Evolutionary conservation across 1,140 invertebrate genomes (phyloP), one percentile per base, ranked within the genome.

Genomic region (Drosophila mayri): DNA sequence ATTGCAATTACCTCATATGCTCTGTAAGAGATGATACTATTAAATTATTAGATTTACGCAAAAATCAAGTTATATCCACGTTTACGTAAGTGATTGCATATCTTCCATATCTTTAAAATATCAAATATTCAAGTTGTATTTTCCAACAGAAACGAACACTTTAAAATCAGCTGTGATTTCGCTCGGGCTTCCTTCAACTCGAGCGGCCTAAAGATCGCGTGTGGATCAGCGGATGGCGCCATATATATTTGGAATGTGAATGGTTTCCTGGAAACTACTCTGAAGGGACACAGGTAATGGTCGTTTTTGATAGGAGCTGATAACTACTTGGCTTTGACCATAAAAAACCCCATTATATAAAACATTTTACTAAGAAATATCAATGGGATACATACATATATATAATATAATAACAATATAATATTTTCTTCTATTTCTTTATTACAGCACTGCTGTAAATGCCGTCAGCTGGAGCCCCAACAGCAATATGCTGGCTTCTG

Each of bases 121-220:
- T 32, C 2, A 12, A 18, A 12, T 18, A 32, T 8, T 32, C 0
- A 32, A 9, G 10, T 7, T 32, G 12, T 18, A 40, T 37, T 66
- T 62, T 81, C 81, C 94, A 94, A 32, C 93, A 99, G 98, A 93
- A 96, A 97, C 90, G 98, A 99, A 79, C 96, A 96, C 37, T 99
- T 99, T 93, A 98, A 98, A 94, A 97, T 99, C 57, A 97, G 97
- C 37, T 98, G 97, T 93, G 99, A 99, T 94, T 99, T 96, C 95
- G 95, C 97, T 22, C 95, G 98, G 88, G 98, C 98, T 14, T 95
- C 96, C 41, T 99, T 99, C 92, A 99, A 98, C 87, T 97, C 97
- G 22, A 97, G 98, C 92, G 97, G 96, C 5, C 95, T 96, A 58
- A 97, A 97, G 93, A 95, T 98, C 18, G 95, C 97, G 4, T 97